phyloP scores from a whole-genome alignment of 2,888 invertebrate genomes.

The Sarcophaga caerulescens region DNA sequence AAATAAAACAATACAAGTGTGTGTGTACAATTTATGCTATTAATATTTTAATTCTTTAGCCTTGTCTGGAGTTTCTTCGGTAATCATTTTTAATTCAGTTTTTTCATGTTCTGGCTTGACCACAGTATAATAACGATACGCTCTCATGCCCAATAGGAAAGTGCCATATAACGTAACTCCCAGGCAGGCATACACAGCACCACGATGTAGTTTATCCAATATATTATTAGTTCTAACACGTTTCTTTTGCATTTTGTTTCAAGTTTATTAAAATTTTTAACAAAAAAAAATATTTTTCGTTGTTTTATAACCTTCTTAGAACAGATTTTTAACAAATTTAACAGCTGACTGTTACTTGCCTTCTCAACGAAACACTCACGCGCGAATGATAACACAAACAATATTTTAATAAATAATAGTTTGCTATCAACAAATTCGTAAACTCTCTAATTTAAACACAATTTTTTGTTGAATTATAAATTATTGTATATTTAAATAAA shows the following conservation, averaged over 20 bases:
- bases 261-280: not conserved
- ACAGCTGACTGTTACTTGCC: not conserved
- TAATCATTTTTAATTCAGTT: slow-evolving; percentile 81
- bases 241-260: slow-evolving; percentile 77
- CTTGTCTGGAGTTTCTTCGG: slow-evolving; percentile 81
- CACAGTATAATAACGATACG: slow-evolving; percentile 82
- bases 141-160: slow-evolving; percentile 81
- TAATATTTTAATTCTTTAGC: slow-evolving; percentile 77
- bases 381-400: not conserved
- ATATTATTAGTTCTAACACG: slow-evolving; percentile 76
- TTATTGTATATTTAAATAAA: too few relatives aligned
- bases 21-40: not conserved
- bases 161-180: slow-evolving; percentile 83
- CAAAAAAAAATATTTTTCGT: not conserved
- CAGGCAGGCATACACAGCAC: slow-evolving; percentile 83
- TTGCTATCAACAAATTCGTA: too few relatives aligned
- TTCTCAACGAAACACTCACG: not conserved
- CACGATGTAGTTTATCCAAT: slow-evolving; percentile 83
- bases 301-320: slow-evolving; percentile 35
- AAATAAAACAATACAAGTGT: not conserved
- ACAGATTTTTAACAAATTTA: not conserved
- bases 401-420: not conserved
- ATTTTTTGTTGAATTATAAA: too few relatives aligned
- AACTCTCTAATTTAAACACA: too few relatives aligned
- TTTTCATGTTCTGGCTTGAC: slow-evolving; percentile 81